These are phyloP conservation scores for Sycophaga agraensis DNA, from an alignment of 1,140 invertebrate genomes.

Conservation along the genomic window DNA sequence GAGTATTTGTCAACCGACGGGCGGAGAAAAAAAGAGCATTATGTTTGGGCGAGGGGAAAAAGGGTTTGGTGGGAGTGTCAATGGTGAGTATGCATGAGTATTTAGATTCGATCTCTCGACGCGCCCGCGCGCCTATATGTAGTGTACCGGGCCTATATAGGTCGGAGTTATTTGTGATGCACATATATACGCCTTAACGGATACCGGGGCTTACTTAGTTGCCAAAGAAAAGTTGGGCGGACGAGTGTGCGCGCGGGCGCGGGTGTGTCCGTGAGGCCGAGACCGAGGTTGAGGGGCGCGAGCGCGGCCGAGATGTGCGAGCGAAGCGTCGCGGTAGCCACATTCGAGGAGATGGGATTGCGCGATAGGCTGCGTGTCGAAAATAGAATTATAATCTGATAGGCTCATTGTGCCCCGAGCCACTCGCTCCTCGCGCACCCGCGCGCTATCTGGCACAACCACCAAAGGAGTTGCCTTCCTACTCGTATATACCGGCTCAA, in stretches of 20 bases:
- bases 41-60: too few relatives aligned
- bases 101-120: too few relatives aligned
- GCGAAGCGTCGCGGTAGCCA: conserved; percentile 47
- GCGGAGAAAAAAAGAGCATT: too few relatives aligned
- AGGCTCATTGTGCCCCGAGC: conserved; percentile 56
- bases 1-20: too few relatives aligned
- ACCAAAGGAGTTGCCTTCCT: conserved; percentile 37
- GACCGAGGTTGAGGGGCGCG: not conserved
- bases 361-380: conserved; percentile 55
- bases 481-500: conserved; percentile 23
- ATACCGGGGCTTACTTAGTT: too few relatives aligned
- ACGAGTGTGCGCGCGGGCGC: conserved; percentile 20
- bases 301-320: not conserved
- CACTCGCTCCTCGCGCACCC: conserved; percentile 39
- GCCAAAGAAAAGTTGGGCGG: not conserved
- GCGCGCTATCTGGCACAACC: conserved; percentile 49
- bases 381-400: conserved; percentile 61
- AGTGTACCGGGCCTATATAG: too few relatives aligned
- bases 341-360: conserved; percentile 52
- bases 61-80: too few relatives aligned
- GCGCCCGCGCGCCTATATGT: too few relatives aligned
- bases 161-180: not conserved
- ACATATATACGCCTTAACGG: too few relatives aligned
- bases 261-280: not conserved
- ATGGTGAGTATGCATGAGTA: too few relatives aligned